Percentiles rank a stretch among this genome's conserved stretches.
Conservation (phyloP, 2,888 invertebrate genomes). For the Lycophotia porphyrea region DNA sequence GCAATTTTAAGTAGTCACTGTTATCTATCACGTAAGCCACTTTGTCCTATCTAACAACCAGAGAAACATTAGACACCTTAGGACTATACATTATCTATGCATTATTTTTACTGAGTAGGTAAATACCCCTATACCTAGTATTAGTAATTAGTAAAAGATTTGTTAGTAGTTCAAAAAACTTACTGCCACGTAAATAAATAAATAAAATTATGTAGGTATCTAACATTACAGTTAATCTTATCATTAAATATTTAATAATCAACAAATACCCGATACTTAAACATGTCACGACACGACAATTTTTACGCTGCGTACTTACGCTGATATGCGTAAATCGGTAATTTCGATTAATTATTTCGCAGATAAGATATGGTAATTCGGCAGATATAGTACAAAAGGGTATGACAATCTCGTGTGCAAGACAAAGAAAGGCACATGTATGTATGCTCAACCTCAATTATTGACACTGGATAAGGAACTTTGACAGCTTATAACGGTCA, state of each 20-base stretch:
- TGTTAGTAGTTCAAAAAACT: neutral
- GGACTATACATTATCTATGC: neutral
- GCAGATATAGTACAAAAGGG: neutral
- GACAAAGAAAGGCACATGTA: slow-evolving; percentile 3
- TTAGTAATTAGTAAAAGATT: neutral
- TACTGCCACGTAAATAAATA: neutral
- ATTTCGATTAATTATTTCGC: slow-evolving; percentile 16
- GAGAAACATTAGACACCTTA: neutral
- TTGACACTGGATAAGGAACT: neutral
- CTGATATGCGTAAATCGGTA: slow-evolving; percentile 11
- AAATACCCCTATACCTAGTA: neutral
- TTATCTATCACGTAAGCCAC: slow-evolving; percentile 2
- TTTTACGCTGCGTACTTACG: slow-evolving; percentile 16
- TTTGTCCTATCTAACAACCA: neutral
- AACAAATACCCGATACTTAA: slow-evolving; percentile 17
- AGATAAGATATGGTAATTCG: slow-evolving; percentile 24
- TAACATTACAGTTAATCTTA: slow-evolving; percentile 11
- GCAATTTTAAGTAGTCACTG: neutral
- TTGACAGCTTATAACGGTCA: neutral
- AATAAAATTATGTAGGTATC: neutral
- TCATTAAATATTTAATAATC: slow-evolving; percentile 14
- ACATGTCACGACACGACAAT: slow-evolving; percentile 12
- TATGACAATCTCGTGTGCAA: neutral
- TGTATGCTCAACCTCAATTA: neutral
- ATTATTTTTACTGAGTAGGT: neutral